Evolutionary conservation across 2,888 invertebrate species (phyloP), one percentile per base, ranked within the genome.

Genomic region (Harpagoxenus sublaevis): DNA sequence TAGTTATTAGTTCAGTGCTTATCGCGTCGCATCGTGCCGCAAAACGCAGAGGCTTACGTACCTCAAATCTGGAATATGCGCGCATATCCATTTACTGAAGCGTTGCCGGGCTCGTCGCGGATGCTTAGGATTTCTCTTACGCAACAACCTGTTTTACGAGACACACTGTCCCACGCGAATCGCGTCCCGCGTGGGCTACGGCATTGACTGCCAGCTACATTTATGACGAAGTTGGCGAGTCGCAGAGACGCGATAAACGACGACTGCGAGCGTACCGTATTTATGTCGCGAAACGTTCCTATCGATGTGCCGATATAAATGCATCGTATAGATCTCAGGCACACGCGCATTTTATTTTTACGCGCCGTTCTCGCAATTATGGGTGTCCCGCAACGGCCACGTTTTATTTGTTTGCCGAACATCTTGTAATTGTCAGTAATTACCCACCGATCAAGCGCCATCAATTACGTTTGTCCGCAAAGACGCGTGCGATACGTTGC

Each of bases 91-190:
- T 84, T 86, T 89, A 68, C 77, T 79, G 57, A 70, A 66, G 62
- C 60, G 39, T 70, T 35, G 8, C 12, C 28, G 45, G 3, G 28
- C 18, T 39, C 31, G 39, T 35, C 57, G 70, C 84, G 78, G 87
- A 87, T 85, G 86, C 88, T 88, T 87, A 89, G 91, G 84, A 91
- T 91, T 88, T 89, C 86, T 87, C 79, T 91, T 91, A 89, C 84
- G 89, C 88, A 91, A 91, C 91, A 91, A 91, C 91, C 91, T 91
- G 91, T 90, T 91, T 89, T 88, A 88, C 91, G 87, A 88, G 87
- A 65, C 84, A 71, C 84, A 89, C 89, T 91, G 91, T 91, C 91
- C 89, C 91, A 91, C 91, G 88, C 89, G 87, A 89, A 86, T 88
- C 86, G 89, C 84, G 89, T 89, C 87, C 87, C 84, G 90, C 89